A percentile compares a stretch with the other conserved stretches of the same genome.
These are phyloP conservation scores for Chymomyza costata DNA, from an alignment of 1,140 invertebrate species.

Conservation along the genomic window DNA sequence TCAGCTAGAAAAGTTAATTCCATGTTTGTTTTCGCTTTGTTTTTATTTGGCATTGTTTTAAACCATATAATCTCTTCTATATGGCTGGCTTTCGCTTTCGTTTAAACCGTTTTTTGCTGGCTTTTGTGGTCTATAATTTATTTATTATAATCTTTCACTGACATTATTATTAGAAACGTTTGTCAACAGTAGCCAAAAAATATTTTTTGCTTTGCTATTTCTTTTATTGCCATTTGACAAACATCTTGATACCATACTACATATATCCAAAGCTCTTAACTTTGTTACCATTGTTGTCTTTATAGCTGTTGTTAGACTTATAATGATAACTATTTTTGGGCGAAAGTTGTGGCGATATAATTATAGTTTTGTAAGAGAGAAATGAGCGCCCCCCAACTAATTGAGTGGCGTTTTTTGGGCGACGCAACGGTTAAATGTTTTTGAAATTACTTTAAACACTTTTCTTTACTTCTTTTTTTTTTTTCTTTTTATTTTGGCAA, in stretches of 20 bases:
- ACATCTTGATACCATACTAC: too few relatives aligned
- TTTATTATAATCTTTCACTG: slow-evolving; percentile 36
- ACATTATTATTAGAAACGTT: slow-evolving; percentile 42
- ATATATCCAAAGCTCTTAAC: slow-evolving; percentile 63
- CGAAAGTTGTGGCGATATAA: slow-evolving; percentile 53
- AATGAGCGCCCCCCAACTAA: slow-evolving; percentile 28
- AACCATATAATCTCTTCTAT: slow-evolving; percentile 21
- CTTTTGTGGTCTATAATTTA: slow-evolving; percentile 43
- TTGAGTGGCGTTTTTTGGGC: slow-evolving; percentile 19
- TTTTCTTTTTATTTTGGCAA: slow-evolving; percentile 6
- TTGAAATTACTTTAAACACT: slow-evolving; percentile 37
- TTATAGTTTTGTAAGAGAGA: slow-evolving; percentile 49
- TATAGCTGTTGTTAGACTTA: slow-evolving; percentile 43
- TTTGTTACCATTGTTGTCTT: slow-evolving; percentile 40
- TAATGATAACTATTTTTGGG: slow-evolving; percentile 59
- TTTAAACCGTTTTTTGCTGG: neutral
- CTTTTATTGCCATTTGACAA: too few relatives aligned
- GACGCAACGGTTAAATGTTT: too few relatives aligned
- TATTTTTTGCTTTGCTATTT: slow-evolving; percentile 21
- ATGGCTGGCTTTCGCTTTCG: slow-evolving; percentile 55
- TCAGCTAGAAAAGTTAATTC: too few relatives aligned
- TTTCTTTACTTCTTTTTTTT: slow-evolving; percentile 7
- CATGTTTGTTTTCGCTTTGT: slow-evolving; percentile 30
- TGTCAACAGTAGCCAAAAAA: slow-evolving; percentile 43
- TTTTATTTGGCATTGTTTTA: slow-evolving; percentile 11